A percentile compares a stretch with the other conserved stretches of the same genome.
These are phyloP conservation scores for Enchytraeus crypticus DNA, from an alignment of 2,888 invertebrate genomes.

Conservation along the genomic window DNA sequence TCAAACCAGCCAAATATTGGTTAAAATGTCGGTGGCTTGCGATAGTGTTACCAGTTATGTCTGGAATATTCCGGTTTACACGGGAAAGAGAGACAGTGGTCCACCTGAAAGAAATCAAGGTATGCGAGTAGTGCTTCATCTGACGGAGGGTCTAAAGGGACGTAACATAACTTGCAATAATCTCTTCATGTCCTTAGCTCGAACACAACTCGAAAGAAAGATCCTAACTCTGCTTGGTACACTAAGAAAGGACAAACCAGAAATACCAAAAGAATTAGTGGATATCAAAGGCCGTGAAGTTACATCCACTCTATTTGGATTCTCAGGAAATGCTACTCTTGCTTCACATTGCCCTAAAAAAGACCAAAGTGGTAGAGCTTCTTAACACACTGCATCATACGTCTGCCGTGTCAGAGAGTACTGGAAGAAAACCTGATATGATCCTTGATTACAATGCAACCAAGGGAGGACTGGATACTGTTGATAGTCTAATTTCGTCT, in stretches of 20 bases:
- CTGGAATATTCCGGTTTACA: no score
- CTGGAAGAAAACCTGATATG: background rate
- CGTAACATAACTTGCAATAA: no score
- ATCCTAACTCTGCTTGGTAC: constrained; percentile 4
- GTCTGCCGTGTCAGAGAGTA: background rate
- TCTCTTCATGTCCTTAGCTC: no score
- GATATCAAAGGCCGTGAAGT: background rate
- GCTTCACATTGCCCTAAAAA: background rate
- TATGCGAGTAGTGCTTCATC: no score
- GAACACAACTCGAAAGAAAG: no score
- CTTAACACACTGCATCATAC: background rate
- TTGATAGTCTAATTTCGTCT: background rate
- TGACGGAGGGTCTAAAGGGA: no score
- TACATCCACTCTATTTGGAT: background rate
- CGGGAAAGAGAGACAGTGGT: no score
- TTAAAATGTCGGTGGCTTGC: no score
- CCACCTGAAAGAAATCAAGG: no score
- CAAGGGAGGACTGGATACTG: background rate
- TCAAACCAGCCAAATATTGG: no score
- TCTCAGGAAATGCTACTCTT: background rate
- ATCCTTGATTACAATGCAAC: constrained; percentile 6
- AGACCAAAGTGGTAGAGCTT: background rate
- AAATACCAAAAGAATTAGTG: background rate
- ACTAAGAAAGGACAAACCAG: background rate
- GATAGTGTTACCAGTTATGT: no score